Evolutionary conservation across 2,113 vertebrate species (phyloP).

Genomic region (Rhinichthys klamathensis): DNA sequence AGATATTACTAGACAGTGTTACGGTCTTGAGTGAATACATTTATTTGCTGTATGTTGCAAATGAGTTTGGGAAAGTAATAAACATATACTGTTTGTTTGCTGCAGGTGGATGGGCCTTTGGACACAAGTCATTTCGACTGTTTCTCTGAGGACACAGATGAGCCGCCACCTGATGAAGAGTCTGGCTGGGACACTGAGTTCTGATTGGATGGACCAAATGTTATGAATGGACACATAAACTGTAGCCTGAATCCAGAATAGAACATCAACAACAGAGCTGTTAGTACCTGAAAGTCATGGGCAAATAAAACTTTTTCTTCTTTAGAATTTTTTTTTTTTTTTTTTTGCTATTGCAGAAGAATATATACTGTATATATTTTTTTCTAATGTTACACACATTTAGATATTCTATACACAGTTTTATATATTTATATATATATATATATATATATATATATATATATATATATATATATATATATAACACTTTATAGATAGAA

Average conservation of each 20-base stretch:
- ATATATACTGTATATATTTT: background rate
- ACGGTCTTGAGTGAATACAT: background rate
- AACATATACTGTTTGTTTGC: background rate
- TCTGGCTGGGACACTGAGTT: slow-evolving; percentile 76
- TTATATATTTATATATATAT: too few species aligned
- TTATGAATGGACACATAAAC: too few species aligned
- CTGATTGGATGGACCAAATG: slow-evolving; percentile 30
- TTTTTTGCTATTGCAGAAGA: too few species aligned
- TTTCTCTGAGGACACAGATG: slow-evolving; percentile 71
- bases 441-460: too few species aligned
- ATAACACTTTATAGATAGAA: too few species aligned
- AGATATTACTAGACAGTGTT: background rate
- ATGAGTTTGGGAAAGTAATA: background rate
- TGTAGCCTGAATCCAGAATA: background rate
- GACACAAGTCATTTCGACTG: slow-evolving; percentile 77
- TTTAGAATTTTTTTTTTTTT: background rate
- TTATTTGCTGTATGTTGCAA: background rate
- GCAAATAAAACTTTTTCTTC: background rate
- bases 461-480: too few species aligned
- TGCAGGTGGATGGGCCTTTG: slow-evolving; percentile 71
- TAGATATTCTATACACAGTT: too few species aligned
- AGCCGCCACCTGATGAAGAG: slow-evolving; percentile 74
- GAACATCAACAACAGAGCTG: background rate
- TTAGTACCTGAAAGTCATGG: background rate
- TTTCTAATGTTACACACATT: too few species aligned